Conservation (phyloP, 1,140 invertebrate genomes). For the Leptoteleia sp. region DNA sequence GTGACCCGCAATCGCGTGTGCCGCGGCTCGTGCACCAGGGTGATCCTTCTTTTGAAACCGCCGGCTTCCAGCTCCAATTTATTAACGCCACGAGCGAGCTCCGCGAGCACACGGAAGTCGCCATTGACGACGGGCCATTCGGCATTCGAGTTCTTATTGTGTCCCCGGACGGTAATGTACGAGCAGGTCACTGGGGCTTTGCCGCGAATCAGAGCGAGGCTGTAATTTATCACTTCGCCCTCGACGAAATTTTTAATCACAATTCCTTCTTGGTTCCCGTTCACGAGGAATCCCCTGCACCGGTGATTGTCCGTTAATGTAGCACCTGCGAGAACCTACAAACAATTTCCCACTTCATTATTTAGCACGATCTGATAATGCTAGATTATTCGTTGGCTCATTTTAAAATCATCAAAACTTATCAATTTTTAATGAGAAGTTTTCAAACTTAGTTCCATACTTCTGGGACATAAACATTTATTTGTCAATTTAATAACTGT, state of each 20-base stretch:
- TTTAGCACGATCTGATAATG: too few relatives aligned
- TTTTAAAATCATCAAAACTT: too few relatives aligned
- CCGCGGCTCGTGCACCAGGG: slow-evolving; percentile 75
- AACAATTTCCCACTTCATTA: not conserved
- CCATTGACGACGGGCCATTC: slow-evolving; percentile 78
- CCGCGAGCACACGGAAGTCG: slow-evolving; percentile 76
- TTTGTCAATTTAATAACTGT: too few relatives aligned
- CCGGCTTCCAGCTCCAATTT: slow-evolving; percentile 75
- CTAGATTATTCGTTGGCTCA: too few relatives aligned
- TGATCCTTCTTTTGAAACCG: slow-evolving; percentile 70
- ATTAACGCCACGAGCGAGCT: slow-evolving; percentile 73
- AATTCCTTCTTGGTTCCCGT: slow-evolving; percentile 73
- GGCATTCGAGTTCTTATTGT: slow-evolving; percentile 69
- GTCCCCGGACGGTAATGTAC: slow-evolving; percentile 71
- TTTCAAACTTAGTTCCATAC: not conserved
- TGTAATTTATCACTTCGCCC: slow-evolving; percentile 76
- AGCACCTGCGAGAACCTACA: slow-evolving; percentile 73
- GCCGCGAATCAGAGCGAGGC: slow-evolving; percentile 76
- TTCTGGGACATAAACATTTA: too few relatives aligned
- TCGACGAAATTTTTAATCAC: slow-evolving; percentile 74
- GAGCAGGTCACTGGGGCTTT: slow-evolving; percentile 68
- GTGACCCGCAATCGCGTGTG: slow-evolving; percentile 80
- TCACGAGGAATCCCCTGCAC: slow-evolving; percentile 60
- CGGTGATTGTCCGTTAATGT: slow-evolving; percentile 68
- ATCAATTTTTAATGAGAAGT: too few relatives aligned